A percentile compares a stretch with the other conserved stretches of the same genome.
Conservation (phyloP, 53 echinoderm and acorn worm species). For the Glandiceps talaboti region DNA sequence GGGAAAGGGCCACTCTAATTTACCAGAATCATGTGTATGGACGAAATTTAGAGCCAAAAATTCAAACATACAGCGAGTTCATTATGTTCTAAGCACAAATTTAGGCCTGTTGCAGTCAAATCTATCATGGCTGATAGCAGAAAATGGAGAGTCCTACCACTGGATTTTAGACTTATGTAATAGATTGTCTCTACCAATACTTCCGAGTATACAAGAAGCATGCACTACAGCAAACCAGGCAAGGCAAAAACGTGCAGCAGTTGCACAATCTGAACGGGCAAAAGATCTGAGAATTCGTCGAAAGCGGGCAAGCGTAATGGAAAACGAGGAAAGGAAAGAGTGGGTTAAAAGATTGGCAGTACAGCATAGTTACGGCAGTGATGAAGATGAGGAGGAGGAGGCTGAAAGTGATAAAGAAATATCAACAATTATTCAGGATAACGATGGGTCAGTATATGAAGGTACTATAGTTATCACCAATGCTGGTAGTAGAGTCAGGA, state of each 20-base stretch:
- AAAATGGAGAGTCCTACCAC: neutral
- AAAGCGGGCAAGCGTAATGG: neutral
- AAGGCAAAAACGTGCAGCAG: neutral
- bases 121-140: neutral
- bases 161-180: neutral
- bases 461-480: neutral
- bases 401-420: neutral
- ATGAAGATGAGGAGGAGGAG: neutral
- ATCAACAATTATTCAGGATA: neutral
- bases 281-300: neutral
- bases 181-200: neutral
- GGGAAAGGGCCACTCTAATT: conserved; percentile 1
- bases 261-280: neutral
- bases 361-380: neutral
- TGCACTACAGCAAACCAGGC: neutral
- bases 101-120: neutral
- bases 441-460: neutral
- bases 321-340: neutral
- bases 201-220: neutral
- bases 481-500: neutral
- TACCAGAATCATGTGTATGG: neutral
- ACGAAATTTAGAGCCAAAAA: neutral
- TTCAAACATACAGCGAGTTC: neutral
- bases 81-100: conserved; percentile 1
- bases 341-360: neutral